Evolutionary conservation across 2,113 vertebrate species (phyloP).

Genomic region (Muntiacus reevesi): DNA sequence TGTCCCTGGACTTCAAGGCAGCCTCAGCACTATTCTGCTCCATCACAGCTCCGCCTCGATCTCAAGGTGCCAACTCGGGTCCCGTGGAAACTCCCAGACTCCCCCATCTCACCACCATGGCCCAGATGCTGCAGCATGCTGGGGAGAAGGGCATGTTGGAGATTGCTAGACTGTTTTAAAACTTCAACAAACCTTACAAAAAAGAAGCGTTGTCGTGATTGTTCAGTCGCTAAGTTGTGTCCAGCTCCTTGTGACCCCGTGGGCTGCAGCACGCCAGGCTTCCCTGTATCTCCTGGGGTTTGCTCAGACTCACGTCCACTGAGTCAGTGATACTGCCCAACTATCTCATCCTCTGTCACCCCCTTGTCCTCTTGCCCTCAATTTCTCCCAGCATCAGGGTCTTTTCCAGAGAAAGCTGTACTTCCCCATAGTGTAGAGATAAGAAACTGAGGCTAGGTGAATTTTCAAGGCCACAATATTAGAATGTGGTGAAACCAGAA

Average conservation of each 20-base stretch:
- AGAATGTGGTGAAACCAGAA: neutral
- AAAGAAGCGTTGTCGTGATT: neutral
- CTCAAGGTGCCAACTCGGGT: neutral
- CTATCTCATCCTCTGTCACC: neutral
- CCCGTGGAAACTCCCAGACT: neutral
- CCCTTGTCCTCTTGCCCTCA: neutral
- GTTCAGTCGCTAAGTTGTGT: fast-evolving
- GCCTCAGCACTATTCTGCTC: neutral
- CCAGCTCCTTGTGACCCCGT: neutral
- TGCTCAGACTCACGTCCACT: neutral
- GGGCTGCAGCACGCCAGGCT: neutral
- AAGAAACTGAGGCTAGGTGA: constrained; percentile 5
- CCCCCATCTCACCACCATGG: neutral
- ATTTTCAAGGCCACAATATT: neutral
- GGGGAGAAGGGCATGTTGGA: neutral
- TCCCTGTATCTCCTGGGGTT: neutral
- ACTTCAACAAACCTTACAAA: neutral
- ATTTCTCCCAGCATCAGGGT: neutral
- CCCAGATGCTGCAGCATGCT: neutral
- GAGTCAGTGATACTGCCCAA: neutral
- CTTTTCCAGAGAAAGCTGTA: neutral
- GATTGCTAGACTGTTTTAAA: neutral
- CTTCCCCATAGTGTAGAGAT: neutral
- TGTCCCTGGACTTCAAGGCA: neutral
- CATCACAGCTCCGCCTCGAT: fast-evolving